Evolutionary conservation across 2,113 vertebrate genomes (phyloP).

Genomic region (Rousettus leschenaultii): DNA sequence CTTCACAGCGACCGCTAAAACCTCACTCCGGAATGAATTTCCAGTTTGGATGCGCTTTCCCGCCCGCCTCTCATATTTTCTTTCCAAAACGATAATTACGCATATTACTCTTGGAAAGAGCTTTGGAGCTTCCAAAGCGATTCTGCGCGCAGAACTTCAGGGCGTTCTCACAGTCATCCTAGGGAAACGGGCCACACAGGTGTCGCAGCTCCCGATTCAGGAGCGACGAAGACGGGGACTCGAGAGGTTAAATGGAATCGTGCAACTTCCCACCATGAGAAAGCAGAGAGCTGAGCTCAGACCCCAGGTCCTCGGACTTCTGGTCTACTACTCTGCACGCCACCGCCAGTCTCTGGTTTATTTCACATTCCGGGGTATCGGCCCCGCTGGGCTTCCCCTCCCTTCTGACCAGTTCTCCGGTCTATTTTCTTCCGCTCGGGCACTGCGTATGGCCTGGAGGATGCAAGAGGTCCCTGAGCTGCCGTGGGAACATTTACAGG

Average conservation of each 20-base stretch:
- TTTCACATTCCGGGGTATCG: not conserved
- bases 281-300: too few species aligned
- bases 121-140: not conserved
- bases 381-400: not conserved
- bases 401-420: not conserved
- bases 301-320: not conserved
- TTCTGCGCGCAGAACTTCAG: not conserved
- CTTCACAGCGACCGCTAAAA: not conserved
- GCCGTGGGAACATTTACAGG: not conserved
- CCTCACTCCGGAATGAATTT: not conserved
- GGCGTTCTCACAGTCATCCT: not conserved
- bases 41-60: not conserved
- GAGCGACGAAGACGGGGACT: not conserved
- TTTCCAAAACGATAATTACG: not conserved
- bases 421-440: not conserved
- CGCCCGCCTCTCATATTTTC: not conserved
- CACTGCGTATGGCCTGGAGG: fast-evolving
- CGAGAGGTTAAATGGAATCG: not conserved
- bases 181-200: not conserved
- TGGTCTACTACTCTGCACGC: fast-evolving
- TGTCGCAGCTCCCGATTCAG: too few species aligned
- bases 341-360: too few species aligned
- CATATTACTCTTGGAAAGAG: not conserved
- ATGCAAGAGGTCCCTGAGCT: too few species aligned
- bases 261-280: fast-evolving